Evolutionary conservation across 2,113 vertebrate species (phyloP).

Genomic region (Prinia subflava): DNA sequence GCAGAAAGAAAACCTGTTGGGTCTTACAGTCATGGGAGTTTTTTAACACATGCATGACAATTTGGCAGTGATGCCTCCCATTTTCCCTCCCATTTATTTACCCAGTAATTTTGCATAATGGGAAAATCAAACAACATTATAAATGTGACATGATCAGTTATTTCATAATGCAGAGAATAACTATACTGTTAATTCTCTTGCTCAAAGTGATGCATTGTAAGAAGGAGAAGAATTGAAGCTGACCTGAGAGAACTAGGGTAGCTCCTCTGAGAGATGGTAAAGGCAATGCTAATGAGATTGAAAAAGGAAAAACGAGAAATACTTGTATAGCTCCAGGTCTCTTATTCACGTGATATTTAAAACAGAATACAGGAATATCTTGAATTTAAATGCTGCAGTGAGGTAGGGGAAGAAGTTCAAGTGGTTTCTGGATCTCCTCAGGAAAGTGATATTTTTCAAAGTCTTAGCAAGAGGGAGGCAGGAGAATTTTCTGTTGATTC

Average conservation of each 20-base stretch:
- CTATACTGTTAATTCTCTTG: not conserved
- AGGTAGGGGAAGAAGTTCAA: not conserved
- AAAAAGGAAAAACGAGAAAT: not conserved
- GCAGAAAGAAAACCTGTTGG: slow-evolving; percentile 7
- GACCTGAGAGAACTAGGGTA: slow-evolving; percentile 5
- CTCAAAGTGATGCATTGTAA: not conserved
- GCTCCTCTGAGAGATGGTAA: not conserved
- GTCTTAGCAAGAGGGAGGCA: not conserved
- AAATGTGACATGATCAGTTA: not conserved
- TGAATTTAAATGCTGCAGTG: not conserved
- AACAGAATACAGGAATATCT: not conserved
- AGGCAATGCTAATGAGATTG: not conserved
- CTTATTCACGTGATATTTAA: not conserved
- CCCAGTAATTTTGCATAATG: not conserved
- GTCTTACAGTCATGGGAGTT: not conserved
- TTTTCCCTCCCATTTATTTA: not conserved
- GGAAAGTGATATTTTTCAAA: not conserved
- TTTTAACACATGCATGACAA: not conserved
- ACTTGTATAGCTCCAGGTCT: not conserved
- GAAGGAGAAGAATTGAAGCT: not conserved
- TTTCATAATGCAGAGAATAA: not conserved
- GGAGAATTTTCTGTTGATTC: not conserved
- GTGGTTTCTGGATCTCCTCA: not conserved
- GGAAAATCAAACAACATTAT: not conserved
- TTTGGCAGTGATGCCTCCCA: not conserved